A percentile compares a stretch with the other conserved stretches of the same genome.
Conservation (phyloP, 1,140 invertebrate species). For the Telenomus remus region DNA sequence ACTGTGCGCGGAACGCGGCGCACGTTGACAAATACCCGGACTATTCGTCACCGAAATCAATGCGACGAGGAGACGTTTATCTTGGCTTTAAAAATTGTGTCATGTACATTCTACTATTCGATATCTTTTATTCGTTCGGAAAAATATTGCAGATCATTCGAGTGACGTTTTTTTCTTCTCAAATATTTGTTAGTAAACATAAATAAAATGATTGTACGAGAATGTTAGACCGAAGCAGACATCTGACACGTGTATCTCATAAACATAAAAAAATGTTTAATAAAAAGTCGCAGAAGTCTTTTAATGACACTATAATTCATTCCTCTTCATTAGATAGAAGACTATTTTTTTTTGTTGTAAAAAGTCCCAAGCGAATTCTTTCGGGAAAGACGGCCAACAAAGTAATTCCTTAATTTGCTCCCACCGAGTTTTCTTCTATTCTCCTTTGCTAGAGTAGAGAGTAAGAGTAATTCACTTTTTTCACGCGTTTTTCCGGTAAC, state of each 20-base stretch:
- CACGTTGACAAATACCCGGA: constrained; percentile 45
- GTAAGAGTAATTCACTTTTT: constrained; percentile 67
- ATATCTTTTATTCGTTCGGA: constrained; percentile 23
- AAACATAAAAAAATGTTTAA: no score
- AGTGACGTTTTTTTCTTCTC: no score
- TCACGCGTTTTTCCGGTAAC: constrained; percentile 28
- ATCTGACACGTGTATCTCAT: no score
- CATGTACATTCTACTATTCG: constrained; percentile 16
- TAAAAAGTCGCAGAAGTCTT: background rate
- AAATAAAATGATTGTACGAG: background rate
- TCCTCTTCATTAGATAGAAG: constrained; percentile 41
- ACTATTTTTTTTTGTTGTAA: constrained; percentile 30
- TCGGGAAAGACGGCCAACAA: constrained; percentile 39
- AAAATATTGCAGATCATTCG: no score
- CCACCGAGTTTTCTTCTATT: constrained; percentile 54
- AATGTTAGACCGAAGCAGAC: no score
- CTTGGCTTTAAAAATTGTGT: constrained; percentile 35
- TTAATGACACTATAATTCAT: constrained; percentile 49
- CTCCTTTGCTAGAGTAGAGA: constrained; percentile 39
- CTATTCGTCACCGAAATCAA: constrained; percentile 54
- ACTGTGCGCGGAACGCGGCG: constrained; percentile 46
- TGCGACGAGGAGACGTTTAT: constrained; percentile 34
- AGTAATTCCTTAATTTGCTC: constrained; percentile 59
- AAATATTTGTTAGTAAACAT: no score
- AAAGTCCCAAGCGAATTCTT: constrained; percentile 49